Conservation (phyloP, 2,888 invertebrate species). For the Apamea sordens region DNA sequence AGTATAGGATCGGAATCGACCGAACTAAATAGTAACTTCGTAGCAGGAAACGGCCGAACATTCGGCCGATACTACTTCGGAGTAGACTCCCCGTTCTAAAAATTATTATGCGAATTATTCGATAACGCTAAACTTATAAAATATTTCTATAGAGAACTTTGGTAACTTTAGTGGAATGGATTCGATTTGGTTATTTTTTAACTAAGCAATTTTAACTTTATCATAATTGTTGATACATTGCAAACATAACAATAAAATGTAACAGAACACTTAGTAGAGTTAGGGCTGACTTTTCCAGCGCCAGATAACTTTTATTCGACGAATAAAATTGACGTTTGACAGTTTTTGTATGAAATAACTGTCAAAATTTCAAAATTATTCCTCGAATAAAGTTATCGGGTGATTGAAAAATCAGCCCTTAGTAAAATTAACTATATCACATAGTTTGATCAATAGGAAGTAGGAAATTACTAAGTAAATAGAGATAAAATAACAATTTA, state of each 20-base stretch:
- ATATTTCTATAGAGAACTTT: conserved; percentile 12
- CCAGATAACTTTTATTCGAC: too few species aligned
- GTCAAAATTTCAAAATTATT: too few species aligned
- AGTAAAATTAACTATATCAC: conserved; percentile 18
- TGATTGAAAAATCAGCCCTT: too few species aligned
- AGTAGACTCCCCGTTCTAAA: not conserved
- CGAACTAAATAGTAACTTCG: too few species aligned
- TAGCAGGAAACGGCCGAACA: too few species aligned
- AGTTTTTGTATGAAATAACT: too few species aligned
- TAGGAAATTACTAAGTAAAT: not conserved
- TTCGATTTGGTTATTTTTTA: conserved; percentile 15
- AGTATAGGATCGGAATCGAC: too few species aligned
- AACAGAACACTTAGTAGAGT: conserved; percentile 8
- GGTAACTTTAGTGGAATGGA: conserved; percentile 42
- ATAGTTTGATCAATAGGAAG: not conserved
- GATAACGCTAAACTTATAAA: not conserved
- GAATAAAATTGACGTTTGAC: too few species aligned
- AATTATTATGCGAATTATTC: conserved; percentile 32
- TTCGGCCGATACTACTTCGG: too few species aligned
- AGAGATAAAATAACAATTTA: conserved; percentile 9
- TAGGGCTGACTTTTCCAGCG: not conserved
- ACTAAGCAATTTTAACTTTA: not conserved
- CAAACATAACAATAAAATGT: conserved; percentile 35
- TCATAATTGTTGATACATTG: not conserved
- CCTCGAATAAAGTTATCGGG: too few species aligned